These are phyloP conservation scores for Corythornis leucogaster DNA, from an alignment of 2,797 vertebrate species.

Conservation along the genomic window DNA sequence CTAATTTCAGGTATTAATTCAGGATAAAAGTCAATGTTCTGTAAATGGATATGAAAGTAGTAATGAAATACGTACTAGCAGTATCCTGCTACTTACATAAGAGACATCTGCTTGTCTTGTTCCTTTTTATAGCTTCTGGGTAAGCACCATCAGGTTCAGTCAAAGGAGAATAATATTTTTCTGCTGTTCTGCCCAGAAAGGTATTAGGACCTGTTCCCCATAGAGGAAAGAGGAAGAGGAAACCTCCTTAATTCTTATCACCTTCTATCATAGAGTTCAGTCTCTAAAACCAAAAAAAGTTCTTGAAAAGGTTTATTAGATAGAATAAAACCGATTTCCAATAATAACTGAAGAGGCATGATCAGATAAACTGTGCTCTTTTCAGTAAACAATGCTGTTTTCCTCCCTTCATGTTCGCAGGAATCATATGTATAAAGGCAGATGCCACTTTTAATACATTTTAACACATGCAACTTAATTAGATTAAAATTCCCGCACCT, in stretches of 20 bases:
- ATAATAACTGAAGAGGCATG: not conserved
- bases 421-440: not conserved
- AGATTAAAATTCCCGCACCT: not conserved
- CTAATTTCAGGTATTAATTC: not conserved
- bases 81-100: constrained; percentile 25
- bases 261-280: not conserved
- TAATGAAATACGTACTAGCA: not conserved
- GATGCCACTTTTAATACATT: not conserved
- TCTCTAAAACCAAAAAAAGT: not conserved
- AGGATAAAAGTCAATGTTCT: not conserved
- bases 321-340: not conserved
- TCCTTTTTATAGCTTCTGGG: constrained; percentile 14
- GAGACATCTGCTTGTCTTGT: constrained; percentile 21
- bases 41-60: not conserved
- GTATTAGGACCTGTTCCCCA: not conserved
- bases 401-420: not conserved
- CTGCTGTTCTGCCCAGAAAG: not conserved
- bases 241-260: not conserved
- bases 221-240: not conserved
- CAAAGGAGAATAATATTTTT: constrained; percentile 24
- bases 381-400: not conserved
- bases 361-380: not conserved
- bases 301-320: not conserved
- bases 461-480: not conserved
- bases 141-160: constrained; percentile 18